These are phyloP conservation scores for Orthosia gracilis DNA, from an alignment of 2,888 invertebrate genomes.

Conservation along the genomic window DNA sequence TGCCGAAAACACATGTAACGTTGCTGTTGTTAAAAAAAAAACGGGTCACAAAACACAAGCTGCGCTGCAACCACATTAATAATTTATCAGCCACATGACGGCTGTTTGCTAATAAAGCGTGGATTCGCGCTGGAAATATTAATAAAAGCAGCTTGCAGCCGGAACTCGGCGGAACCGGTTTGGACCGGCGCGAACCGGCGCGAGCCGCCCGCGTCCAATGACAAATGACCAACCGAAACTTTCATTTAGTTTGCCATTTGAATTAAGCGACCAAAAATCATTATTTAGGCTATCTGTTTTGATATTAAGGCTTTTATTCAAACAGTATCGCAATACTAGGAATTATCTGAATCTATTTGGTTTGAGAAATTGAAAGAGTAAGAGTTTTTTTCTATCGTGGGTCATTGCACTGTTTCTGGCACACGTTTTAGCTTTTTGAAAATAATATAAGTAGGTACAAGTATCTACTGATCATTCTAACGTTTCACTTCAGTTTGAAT, in stretches of 20 bases:
- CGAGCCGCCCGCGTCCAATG: conserved; percentile 78
- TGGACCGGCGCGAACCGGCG: conserved; percentile 69
- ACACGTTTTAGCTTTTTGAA: not conserved
- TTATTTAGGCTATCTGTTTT: conserved; percentile 41
- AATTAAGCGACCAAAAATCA: conserved; percentile 79
- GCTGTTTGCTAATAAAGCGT: conserved; percentile 91
- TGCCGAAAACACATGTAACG: conserved; percentile 71
- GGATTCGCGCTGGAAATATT: conserved; percentile 90
- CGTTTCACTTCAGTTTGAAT: not conserved
- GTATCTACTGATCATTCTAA: too few species aligned
- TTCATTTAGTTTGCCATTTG: conserved; percentile 87
- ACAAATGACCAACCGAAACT: conserved; percentile 89
- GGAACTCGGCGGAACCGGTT: conserved; percentile 78
- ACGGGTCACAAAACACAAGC: conserved; percentile 84
- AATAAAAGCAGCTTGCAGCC: conserved; percentile 90
- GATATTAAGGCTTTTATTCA: not conserved
- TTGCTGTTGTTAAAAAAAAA: conserved; percentile 76
- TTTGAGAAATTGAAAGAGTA: not conserved
- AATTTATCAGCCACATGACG: conserved; percentile 91
- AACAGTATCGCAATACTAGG: not conserved
- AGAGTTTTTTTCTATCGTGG: not conserved
- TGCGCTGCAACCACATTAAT: conserved; percentile 89
- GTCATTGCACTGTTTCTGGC: too few species aligned
- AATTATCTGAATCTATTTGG: not conserved
- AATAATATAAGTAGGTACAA: too few species aligned